These are phyloP conservation scores for Nestor notabilis DNA, from an alignment of 2,113 vertebrate species.

Conservation along the genomic window DNA sequence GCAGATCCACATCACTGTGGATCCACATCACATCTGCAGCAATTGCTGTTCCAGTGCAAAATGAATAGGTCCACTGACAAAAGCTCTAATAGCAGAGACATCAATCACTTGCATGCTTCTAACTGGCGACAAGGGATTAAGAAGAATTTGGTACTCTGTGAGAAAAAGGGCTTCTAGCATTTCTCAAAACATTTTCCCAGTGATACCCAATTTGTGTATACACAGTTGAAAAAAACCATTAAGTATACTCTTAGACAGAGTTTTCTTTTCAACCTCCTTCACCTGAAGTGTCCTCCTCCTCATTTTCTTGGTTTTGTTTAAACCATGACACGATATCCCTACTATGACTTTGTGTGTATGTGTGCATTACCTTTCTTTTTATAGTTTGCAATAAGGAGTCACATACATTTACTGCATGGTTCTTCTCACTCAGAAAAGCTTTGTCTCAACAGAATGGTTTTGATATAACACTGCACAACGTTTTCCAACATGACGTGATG, in stretches of 20 bases:
- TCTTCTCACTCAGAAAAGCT: background rate
- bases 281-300: background rate
- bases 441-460: background rate
- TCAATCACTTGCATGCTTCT: background rate
- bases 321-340: background rate
- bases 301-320: background rate
- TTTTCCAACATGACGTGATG: background rate
- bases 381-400: background rate
- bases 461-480: background rate
- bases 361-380: background rate
- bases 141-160: background rate
- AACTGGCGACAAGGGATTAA: background rate
- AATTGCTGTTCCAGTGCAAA: background rate
- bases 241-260: background rate
- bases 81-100: background rate
- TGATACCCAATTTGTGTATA: background rate
- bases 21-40: too few species aligned
- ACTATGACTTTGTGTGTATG: background rate
- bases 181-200: background rate
- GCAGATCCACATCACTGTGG: background rate
- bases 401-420: background rate
- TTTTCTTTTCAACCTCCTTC: background rate
- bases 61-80: background rate
- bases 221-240: background rate
- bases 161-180: background rate